Conservation (phyloP, 2,797 vertebrate genomes). For the Vireo griseus region DNA sequence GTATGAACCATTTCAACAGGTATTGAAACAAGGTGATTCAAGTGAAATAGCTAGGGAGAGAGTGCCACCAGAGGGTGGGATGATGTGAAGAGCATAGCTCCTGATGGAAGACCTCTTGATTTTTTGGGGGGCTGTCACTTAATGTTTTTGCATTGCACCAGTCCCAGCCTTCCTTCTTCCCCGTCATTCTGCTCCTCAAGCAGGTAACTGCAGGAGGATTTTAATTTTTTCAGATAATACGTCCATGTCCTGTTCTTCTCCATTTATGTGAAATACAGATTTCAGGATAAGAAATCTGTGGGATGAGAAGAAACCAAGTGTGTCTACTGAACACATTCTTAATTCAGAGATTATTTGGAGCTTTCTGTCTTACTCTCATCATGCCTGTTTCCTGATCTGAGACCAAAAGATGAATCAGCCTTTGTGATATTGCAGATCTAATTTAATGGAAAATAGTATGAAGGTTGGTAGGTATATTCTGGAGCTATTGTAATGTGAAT, state of each 20-base stretch:
- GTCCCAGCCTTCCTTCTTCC: neutral
- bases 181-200: neutral
- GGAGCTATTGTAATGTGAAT: neutral
- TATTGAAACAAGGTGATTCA: neutral
- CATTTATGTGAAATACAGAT: neutral
- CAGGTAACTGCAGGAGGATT: neutral
- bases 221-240: neutral
- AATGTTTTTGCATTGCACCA: neutral
- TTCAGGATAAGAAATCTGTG: neutral
- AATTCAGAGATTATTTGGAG: neutral
- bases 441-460: neutral
- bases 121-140: neutral
- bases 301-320: neutral
- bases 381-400: neutral
- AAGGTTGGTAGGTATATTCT: neutral
- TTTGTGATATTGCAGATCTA: neutral
- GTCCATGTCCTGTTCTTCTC: neutral
- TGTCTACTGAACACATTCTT: neutral
- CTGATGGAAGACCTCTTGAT: neutral
- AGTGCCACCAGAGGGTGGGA: neutral
- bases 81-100: neutral
- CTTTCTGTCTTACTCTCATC: neutral
- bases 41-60: neutral
- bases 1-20: neutral
- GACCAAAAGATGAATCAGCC: neutral